phyloP scores from a whole-genome alignment of 1,140 invertebrate species.

The Oryzaephilus surinamensis region DNA sequence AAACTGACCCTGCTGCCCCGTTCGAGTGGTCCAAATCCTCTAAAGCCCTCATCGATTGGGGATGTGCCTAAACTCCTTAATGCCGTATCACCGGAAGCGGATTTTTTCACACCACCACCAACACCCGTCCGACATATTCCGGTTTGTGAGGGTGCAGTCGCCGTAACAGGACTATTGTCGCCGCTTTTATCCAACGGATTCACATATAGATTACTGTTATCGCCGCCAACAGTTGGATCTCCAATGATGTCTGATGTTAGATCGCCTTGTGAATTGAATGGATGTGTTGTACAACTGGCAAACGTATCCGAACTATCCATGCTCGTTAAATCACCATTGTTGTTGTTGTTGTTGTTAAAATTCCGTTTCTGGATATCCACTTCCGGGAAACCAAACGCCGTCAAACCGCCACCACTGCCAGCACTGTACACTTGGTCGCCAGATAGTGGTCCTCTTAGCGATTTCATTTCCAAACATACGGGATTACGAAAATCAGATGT shows the following conservation, averaged over 20 bases:
- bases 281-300: slow-evolving; percentile 90
- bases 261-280: slow-evolving; percentile 76
- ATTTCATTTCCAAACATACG: slow-evolving; percentile 68
- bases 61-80: slow-evolving; percentile 43
- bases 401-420: too few relatives aligned
- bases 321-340: slow-evolving; percentile 56
- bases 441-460: too few relatives aligned
- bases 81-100: slow-evolving; percentile 62
- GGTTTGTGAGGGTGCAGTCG: slow-evolving; percentile 21
- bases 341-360: slow-evolving; percentile 39
- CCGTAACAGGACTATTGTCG: slow-evolving; percentile 32
- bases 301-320: slow-evolving; percentile 85
- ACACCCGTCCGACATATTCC: slow-evolving; percentile 28
- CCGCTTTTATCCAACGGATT: slow-evolving; percentile 71
- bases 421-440: too few relatives aligned
- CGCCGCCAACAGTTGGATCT: slow-evolving; percentile 37
- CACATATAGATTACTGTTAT: slow-evolving; percentile 80
- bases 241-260: slow-evolving; percentile 55
- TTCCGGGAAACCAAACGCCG: too few relatives aligned
- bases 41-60: slow-evolving; percentile 43
- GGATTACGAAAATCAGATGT: slow-evolving; percentile 69
- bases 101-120: slow-evolving; percentile 56
- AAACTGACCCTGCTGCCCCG: slow-evolving; percentile 50
- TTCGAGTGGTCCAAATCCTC: slow-evolving; percentile 42
- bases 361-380: slow-evolving; percentile 24